phyloP scores from a whole-genome alignment of 2,888 invertebrate genomes.

The Mechanitis mazaeus region DNA sequence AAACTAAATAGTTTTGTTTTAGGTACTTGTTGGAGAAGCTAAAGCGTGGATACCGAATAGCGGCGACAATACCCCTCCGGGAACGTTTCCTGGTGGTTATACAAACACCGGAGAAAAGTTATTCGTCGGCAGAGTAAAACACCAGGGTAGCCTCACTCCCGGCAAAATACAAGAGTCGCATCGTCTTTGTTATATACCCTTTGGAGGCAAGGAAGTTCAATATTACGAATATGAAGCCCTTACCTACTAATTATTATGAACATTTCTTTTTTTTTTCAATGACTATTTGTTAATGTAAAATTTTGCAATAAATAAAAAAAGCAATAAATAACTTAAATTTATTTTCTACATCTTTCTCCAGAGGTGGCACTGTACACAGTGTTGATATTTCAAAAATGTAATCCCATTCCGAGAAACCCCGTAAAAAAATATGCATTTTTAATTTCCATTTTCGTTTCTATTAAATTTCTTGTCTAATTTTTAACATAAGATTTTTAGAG shows the following conservation, averaged over 20 bases:
- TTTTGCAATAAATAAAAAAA: too few relatives aligned
- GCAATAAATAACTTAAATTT: too few relatives aligned
- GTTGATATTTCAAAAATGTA: too few relatives aligned
- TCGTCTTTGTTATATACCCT: neutral
- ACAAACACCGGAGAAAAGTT: neutral
- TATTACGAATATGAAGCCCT: neutral
- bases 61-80: neutral
- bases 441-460: too few relatives aligned
- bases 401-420: too few relatives aligned
- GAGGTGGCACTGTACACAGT: too few relatives aligned
- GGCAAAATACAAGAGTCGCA: neutral
- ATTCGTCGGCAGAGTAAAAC: neutral
- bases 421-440: too few relatives aligned
- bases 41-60: neutral
- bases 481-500: too few relatives aligned
- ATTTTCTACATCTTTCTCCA: too few relatives aligned
- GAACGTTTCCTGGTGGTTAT: neutral
- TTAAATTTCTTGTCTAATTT: too few relatives aligned
- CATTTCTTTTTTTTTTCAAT: too few relatives aligned
- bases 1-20: neutral
- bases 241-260: neutral
- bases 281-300: too few relatives aligned
- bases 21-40: neutral
- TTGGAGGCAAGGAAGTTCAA: neutral
- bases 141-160: neutral